Conservation (phyloP, 2,888 invertebrate species). For the Bhutanitis thaidina region DNA sequence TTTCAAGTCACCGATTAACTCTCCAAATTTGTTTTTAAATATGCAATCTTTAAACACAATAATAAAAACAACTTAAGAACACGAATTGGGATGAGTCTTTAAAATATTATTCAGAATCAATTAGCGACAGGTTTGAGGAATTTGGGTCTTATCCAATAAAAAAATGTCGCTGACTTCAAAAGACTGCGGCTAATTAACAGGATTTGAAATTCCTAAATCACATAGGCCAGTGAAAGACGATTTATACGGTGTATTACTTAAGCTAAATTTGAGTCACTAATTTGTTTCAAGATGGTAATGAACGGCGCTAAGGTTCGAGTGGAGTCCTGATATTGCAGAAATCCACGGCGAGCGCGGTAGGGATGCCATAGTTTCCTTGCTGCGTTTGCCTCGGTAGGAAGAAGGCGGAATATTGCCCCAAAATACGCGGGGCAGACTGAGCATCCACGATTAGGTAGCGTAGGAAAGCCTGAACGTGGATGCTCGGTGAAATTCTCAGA, state of each 20-base stretch:
- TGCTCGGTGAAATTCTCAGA: no score
- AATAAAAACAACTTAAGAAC: slow-evolving; percentile 19
- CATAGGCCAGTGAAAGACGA: not conserved
- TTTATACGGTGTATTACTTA: slow-evolving; percentile 31
- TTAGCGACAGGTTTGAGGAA: slow-evolving; percentile 20
- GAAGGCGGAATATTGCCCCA: no score
- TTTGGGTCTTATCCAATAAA: slow-evolving; percentile 17
- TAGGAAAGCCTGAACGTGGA: no score
- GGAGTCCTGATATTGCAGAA: no score
- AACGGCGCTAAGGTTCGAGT: no score
- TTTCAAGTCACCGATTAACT: not conserved
- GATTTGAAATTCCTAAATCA: slow-evolving; percentile 2
- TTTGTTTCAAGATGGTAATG: no score
- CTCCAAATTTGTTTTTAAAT: not conserved
- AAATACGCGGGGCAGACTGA: no score
- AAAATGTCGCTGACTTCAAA: slow-evolving; percentile 18
- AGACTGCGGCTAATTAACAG: slow-evolving; percentile 16
- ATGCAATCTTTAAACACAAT: slow-evolving; percentile 19
- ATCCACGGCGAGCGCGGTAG: no score
- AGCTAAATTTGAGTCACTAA: slow-evolving; percentile 41
- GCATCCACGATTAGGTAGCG: no score
- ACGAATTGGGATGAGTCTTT: slow-evolving; percentile 17
- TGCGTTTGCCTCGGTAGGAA: no score
- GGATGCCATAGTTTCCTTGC: no score
- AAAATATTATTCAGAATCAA: slow-evolving; percentile 20